A percentile compares a stretch with the other conserved stretches of the same genome.
These are phyloP conservation scores for Panopea generosa DNA, from an alignment of 2,888 invertebrate species.

Conservation along the genomic window DNA sequence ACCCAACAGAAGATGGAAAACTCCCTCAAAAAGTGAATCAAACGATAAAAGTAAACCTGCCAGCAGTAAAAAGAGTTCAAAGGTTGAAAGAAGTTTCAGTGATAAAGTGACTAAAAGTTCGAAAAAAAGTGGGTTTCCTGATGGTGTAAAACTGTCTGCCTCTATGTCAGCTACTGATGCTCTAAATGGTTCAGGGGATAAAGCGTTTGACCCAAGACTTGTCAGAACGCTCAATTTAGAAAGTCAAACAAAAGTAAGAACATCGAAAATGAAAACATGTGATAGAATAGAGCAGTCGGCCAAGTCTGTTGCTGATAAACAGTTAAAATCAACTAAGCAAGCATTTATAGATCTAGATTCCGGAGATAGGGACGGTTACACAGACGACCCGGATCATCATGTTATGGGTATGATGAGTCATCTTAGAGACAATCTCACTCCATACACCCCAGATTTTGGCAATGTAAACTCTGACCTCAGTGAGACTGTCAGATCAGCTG, in stretches of 20 bases:
- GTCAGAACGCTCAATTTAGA: constrained; percentile 39
- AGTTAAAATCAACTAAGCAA: constrained; percentile 27
- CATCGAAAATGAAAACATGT: constrained; percentile 47
- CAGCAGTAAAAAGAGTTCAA: background rate
- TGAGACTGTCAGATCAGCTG: background rate
- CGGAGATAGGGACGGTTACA: constrained; percentile 1
- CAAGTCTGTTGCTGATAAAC: constrained; percentile 16
- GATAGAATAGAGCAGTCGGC: constrained; percentile 57
- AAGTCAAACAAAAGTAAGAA: constrained; percentile 18
- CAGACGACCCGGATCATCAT: constrained; percentile 26
- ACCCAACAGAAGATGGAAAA: constrained; percentile 32
- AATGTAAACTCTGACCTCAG: background rate
- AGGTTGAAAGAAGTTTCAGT: background rate
- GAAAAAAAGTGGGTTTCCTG: constrained; percentile 23
- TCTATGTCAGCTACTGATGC: constrained; percentile 40
- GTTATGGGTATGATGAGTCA: constrained; percentile 47
- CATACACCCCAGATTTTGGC: constrained; percentile 28
- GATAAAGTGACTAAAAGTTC: constrained; percentile 8
- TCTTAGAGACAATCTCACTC: constrained; percentile 45
- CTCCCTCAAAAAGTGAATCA: background rate
- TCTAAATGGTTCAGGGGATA: constrained; percentile 6
- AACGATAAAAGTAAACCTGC: constrained; percentile 1
- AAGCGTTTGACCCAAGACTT: constrained; percentile 41
- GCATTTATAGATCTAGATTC: constrained; percentile 33
- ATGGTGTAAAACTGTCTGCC: constrained; percentile 34